Evolutionary conservation across 2,888 invertebrate species (phyloP), one percentile per base, ranked within the genome.

Genomic region (Mamestra brassicae): DNA sequence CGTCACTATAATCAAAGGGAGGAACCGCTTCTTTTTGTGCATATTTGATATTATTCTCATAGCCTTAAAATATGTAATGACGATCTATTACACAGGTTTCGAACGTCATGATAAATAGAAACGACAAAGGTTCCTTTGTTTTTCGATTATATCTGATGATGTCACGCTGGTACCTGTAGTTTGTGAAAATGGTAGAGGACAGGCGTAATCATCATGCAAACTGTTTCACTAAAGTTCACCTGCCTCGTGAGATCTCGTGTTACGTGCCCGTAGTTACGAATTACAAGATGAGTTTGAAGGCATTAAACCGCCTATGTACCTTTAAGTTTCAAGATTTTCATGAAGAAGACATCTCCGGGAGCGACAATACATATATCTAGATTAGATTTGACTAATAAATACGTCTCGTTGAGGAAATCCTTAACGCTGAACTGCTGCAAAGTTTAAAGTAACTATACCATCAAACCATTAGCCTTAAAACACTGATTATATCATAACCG

Each of bases 51-150:
- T 26, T 26, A 26, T 26, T 79, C 58, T 15, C 17, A 64, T 36
- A 42, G 26, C 47, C 58, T 60, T n/a, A 57, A 58, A 50, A 42
- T 54, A 61, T 13, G 45, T 64, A 78, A 73, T 62, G 61, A 67
- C 70, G 55, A 54, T 71, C 38, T 60, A 63, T 71, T 76, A 79
- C 77, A 75, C 76, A 77, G 62, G 69, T 72, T 82, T 76, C 77
- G 75, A 83, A 79, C 85, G 80, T 80, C 77, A 74, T 71, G 74
- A 83, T 80, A 77, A 86, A 78, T 83, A 77, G 80, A 77, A 86
- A 70, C 75, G 80, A 89, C 84, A 89, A 88, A 84, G 79, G 82
- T 82, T 85, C 71, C 87, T 88, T 90, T 90, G 90, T 91, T 89
- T 84, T 83, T 78, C 75, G 57, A 80, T 68, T 76, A 65, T 80